phyloP scores from a whole-genome alignment of 2,797 vertebrate species.

The Decapterus maruadsi region DNA sequence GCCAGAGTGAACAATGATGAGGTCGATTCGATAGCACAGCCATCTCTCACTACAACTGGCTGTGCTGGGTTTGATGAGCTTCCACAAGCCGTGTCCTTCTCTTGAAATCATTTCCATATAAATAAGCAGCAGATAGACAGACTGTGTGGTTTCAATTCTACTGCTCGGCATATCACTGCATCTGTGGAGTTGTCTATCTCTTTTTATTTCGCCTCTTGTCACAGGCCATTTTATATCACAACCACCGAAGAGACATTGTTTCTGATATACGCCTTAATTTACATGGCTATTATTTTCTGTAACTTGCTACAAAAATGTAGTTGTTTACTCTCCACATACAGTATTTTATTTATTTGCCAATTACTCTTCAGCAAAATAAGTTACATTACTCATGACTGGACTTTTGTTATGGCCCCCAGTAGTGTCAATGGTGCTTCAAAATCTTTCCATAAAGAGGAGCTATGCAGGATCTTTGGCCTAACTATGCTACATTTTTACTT shows the following conservation, averaged over 20 bases:
- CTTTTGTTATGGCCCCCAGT: background rate
- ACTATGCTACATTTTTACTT: too few species aligned
- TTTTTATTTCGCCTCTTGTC: background rate
- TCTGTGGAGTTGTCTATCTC: background rate
- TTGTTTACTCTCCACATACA: too few species aligned
- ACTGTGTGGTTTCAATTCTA: constrained; percentile 14
- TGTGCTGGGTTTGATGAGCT: constrained; percentile 19
- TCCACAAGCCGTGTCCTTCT: constrained; percentile 17
- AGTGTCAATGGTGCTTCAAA: background rate
- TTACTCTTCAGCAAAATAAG: too few species aligned
- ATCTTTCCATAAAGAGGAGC: too few species aligned
- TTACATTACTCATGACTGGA: background rate
- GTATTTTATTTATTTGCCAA: background rate
- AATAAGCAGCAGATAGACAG: background rate
- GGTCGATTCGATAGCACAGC: constrained; percentile 3
- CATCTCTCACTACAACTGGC: background rate
- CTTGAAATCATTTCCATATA: constrained; percentile 41
- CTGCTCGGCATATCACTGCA: background rate
- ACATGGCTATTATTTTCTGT: background rate
- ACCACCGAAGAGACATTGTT: background rate
- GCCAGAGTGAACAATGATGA: constrained; percentile 15
- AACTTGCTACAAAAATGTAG: too few species aligned
- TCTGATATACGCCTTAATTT: background rate
- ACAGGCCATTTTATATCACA: background rate
- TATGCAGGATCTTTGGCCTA: too few species aligned